Conservation (phyloP, 2,888 invertebrate species). For the Caenorhabditis macrosperma region DNA sequence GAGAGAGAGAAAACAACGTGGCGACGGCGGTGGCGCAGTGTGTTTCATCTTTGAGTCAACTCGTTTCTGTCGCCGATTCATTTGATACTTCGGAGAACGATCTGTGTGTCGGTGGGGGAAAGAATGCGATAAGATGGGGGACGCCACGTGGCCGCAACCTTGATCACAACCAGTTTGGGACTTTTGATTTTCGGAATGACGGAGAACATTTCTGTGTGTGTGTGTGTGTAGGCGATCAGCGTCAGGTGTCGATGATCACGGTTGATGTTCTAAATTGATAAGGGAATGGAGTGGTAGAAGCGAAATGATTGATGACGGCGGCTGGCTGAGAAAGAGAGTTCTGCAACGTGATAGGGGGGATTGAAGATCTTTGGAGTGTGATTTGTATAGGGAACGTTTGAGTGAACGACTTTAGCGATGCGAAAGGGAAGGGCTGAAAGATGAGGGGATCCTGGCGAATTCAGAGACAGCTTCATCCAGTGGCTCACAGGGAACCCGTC, state of each 20-base stretch:
- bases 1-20: conserved; percentile 22
- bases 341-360: too few species aligned
- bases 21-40: too few species aligned
- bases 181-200: neutral
- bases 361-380: too few species aligned
- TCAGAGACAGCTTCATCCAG: too few species aligned
- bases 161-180: conserved; percentile 6
- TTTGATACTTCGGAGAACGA: conserved; percentile 49
- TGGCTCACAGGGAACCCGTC: too few species aligned
- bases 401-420: too few species aligned
- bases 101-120: conserved; percentile 13
- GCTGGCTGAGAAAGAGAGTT: conserved; percentile 10
- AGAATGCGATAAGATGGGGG: conserved; percentile 37
- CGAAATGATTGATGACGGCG: conserved; percentile 18
- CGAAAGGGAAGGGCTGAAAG: too few species aligned
- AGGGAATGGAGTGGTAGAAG: conserved; percentile 1
- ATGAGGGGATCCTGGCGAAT: too few species aligned
- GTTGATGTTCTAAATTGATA: conserved; percentile 33
- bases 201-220: too few species aligned
- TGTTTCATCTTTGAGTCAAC: conserved; percentile 39
- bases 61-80: conserved; percentile 28
- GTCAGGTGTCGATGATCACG: too few species aligned
- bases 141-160: conserved; percentile 23
- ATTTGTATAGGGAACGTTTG: too few species aligned
- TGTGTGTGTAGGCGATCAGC: too few species aligned